Base-by-base conservation (phyloP, 2,113 vertebrate genomes). In the Psittacula cyanocephala region DNA sequence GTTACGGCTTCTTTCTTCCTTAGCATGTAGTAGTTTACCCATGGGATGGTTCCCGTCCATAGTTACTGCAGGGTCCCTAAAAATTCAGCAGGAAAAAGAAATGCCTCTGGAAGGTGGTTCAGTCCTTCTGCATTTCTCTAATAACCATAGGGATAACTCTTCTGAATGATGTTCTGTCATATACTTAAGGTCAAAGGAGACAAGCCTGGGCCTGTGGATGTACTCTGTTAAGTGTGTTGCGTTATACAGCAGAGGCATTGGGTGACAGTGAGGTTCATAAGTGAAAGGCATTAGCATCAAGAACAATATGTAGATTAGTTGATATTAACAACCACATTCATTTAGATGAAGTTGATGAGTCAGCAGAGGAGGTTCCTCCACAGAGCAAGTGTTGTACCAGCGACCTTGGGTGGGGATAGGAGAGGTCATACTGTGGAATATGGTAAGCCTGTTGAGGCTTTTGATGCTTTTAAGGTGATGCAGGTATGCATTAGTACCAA, bases 291-390 rank as follows among this genome's bases (percentile, higher is more conserved):
- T 71, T 81, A 64, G 35, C 80, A 53, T 14, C 55, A 28, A 0
- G 7, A 94, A 13, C 55, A 52, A 9, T 70, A 81, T 86, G 80
- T 9, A 96, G 88, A 90, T 95, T 3, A 91, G 90, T 83, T 24
- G 6, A 16, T 64, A 79, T 95, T 75, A 95, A 68, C 92, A 95
- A 3, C 72, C 69, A 55, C 52, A 3, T 27, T 86, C 44, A 84
- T 91, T 88, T 28, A 49, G 82, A 6, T 17, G 88, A 50, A 82
- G 85, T 2, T 91, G 90, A 92, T 96, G 95, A 96, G 74, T 57
- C 91, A 91, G 87, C 87, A 89, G 74, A 65, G 31, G 67, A 85
- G 77, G 60, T 16, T 87, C 68, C 75, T 89, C 1, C 39, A 20
- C 1, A 5, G 63, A 46, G 7, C 0, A 4, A 68, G 78, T 20